Evolutionary conservation across 2,113 vertebrate species (phyloP).

Genomic region (Hippocampus barbouri): DNA sequence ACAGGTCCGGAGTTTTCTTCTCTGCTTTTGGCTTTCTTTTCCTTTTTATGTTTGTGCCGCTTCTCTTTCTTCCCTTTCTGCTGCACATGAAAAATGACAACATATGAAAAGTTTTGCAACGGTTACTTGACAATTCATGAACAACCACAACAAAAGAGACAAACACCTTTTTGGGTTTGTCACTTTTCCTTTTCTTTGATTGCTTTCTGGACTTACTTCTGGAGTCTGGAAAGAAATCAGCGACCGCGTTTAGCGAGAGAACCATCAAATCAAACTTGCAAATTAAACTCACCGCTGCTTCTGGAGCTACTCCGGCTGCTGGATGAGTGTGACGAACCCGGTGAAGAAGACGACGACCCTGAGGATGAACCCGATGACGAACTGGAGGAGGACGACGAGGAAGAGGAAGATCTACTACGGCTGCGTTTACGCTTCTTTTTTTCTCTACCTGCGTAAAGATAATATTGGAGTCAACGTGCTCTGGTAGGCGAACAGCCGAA

Average conservation of each 20-base stretch:
- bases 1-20: conserved; percentile 76
- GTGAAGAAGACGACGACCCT: conserved; percentile 70
- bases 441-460: conserved; percentile 67
- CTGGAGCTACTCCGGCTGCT: conserved; percentile 67
- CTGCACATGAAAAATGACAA: conserved; percentile 14
- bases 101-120: not conserved
- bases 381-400: conserved; percentile 67
- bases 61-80: conserved; percentile 85
- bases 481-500: not conserved
- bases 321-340: conserved; percentile 62
- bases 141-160: not conserved
- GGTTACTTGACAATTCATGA: not conserved
- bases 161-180: conserved; percentile 84
- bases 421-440: conserved; percentile 80
- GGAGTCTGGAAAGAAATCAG: conserved; percentile 59
- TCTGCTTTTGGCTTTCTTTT: conserved; percentile 79
- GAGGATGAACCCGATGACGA: conserved; percentile 63
- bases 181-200: conserved; percentile 83
- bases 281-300: conserved; percentile 71
- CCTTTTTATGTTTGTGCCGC: conserved; percentile 82
- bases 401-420: conserved; percentile 78
- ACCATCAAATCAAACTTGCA: not conserved
- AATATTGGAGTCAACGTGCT: not conserved
- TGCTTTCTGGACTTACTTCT: conserved; percentile 75
- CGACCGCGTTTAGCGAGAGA: not conserved